Percentiles rank a stretch among this genome's conserved stretches.
Evolutionary conservation across 2,888 invertebrate genomes (phyloP).

Genomic region (Lydus trimaculatus): DNA sequence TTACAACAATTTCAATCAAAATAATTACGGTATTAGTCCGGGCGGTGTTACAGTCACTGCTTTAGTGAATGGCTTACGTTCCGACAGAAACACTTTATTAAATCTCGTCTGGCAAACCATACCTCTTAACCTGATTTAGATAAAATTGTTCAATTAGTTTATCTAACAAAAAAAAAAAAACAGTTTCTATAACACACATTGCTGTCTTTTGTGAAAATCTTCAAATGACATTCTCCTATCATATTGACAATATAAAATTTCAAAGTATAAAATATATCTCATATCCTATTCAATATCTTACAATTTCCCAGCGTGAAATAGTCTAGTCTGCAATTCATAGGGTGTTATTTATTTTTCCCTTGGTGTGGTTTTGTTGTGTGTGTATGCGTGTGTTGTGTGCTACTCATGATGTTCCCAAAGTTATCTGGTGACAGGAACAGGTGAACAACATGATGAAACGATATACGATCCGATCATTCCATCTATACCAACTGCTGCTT

Average conservation of each 20-base stretch:
- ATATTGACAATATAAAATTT: conserved; percentile 38
- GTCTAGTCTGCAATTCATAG: conserved; percentile 48
- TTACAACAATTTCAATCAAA: conserved; percentile 58
- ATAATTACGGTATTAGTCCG: conserved; percentile 54
- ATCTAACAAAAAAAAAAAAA: neutral
- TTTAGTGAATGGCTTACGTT: conserved; percentile 40
- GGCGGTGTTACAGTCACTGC: conserved; percentile 40
- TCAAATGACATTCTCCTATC: conserved; percentile 14
- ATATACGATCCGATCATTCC: conserved; percentile 30
- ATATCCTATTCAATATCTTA: conserved; percentile 50
- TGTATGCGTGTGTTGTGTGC: conserved; percentile 15
- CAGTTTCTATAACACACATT: too few species aligned
- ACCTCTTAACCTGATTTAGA: neutral
- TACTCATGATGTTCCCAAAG: conserved; percentile 14
- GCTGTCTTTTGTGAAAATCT: neutral
- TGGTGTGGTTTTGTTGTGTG: conserved; percentile 17
- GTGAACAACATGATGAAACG: conserved; percentile 33
- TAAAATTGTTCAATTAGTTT: neutral
- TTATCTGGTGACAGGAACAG: conserved; percentile 29
- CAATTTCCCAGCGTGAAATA: conserved; percentile 51
- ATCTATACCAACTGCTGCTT: conserved; percentile 29
- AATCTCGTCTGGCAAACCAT: conserved; percentile 8
- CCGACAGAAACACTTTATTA: conserved; percentile 48
- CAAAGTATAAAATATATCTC: conserved; percentile 47
- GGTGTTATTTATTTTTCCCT: conserved; percentile 33